Conservation (phyloP, 2,888 invertebrate species). For the Gymnosoma rotundatum region DNA sequence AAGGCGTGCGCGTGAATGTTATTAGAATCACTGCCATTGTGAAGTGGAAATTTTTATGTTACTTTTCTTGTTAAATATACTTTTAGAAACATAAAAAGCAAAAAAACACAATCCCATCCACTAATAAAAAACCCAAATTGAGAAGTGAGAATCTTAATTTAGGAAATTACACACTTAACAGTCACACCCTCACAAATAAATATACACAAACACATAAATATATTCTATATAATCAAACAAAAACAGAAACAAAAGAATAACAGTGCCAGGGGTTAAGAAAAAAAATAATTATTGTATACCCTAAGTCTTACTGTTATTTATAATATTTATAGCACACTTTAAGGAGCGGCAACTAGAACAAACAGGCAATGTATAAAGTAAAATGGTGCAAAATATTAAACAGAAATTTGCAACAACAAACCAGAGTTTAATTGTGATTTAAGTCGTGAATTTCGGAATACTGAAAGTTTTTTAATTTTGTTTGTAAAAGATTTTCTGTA, state of each 20-base stretch:
- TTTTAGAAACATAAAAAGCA: not conserved
- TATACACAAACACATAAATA: not conserved
- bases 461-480: not conserved
- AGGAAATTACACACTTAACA: constrained; percentile 17
- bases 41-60: constrained; percentile 79
- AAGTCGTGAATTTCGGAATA: constrained; percentile 23
- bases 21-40: constrained; percentile 68
- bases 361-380: constrained; percentile 40
- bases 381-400: constrained; percentile 31
- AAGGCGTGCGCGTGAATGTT: constrained; percentile 61
- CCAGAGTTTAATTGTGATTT: constrained; percentile 19
- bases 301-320: constrained; percentile 50
- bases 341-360: constrained; percentile 28
- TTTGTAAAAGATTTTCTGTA: too few relatives aligned
- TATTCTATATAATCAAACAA: not conserved
- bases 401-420: not conserved
- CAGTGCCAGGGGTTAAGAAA: constrained; percentile 56
- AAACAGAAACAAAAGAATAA: not conserved
- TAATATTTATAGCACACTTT: constrained; percentile 56
- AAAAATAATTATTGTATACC: constrained; percentile 65
- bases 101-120: not conserved
- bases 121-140: not conserved
- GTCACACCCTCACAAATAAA: not conserved
- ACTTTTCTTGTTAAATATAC: constrained; percentile 51
- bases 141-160: constrained; percentile 20